Evolutionary conservation across 2,113 vertebrate species (phyloP), one percentile per base, ranked within the genome.

Genomic region (Recurvirostra avosetta): DNA sequence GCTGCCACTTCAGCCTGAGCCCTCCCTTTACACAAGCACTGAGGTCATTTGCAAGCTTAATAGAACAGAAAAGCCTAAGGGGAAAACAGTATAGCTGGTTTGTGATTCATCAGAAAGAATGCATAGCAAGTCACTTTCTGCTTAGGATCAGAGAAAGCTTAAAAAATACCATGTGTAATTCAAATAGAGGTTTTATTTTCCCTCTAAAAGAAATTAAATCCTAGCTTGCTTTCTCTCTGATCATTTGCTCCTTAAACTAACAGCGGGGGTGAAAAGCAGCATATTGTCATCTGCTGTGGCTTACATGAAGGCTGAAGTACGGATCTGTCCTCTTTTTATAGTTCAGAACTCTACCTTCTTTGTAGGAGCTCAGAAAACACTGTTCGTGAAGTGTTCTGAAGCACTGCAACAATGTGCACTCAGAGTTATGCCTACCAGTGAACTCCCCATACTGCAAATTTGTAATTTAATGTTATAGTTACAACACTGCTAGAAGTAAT

Each of bases 361-460:
- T 59, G 74, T 22, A 67, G 66, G 21, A 63, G 61, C 78, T 88
- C 34, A 56, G 71, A 41, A 59, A 61, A 55, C 23, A 10, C 26
- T 18, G 49, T 29, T 89, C 55, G 41, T 8, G 45, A 49, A 14
- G 52, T 11, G 11, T 50, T 59, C 67, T 49, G 43, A 56, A 43
- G 71, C 43, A 38, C 18, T 25, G 49, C 55, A 68, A 5, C 22
- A 19, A 12, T 0, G 1, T 18, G 75, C 30, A 4, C 7, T 41
- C 84, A 29, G 32, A 58, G 41, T 76, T 38, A 15, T 1, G 6
- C 40, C 47, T 22, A 20, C 49, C 43, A 21, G 0, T 7, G 12
- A 53, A n/a, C 17, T 38, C 8, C 5, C 5, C 11, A 0, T 6
- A 15, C 61, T 59, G 80, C 56, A 43, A 10, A 22, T 13, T 2